Evolutionary conservation across 2,888 invertebrate species (phyloP).

Genomic region (Polietes domitor): DNA sequence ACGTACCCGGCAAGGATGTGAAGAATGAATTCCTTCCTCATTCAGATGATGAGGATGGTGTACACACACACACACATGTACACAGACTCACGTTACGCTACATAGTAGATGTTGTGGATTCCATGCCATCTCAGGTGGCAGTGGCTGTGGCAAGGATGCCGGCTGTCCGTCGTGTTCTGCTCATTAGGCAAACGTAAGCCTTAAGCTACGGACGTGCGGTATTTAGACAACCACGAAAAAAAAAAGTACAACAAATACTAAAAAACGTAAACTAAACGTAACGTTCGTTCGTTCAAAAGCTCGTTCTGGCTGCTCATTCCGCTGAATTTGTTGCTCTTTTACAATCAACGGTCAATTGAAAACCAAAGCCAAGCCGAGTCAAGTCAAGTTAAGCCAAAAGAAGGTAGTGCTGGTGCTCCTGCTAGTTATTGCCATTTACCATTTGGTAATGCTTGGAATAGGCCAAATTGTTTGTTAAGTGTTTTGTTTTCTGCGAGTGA

Average conservation of each 20-base stretch:
- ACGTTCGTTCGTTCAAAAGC: not conserved
- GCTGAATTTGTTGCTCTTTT: not conserved
- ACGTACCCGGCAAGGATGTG: conserved; percentile 40
- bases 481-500: conserved; percentile 1
- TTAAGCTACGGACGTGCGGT: conserved; percentile 75
- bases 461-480: conserved; percentile 33
- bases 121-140: conserved; percentile 17
- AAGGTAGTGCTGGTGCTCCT: not conserved
- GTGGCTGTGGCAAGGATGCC: conserved; percentile 28
- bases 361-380: not conserved
- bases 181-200: conserved; percentile 79
- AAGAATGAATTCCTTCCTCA: conserved; percentile 39
- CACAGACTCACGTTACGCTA: not conserved
- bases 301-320: not conserved
- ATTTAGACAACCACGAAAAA: conserved; percentile 46
- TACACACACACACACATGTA: not conserved
- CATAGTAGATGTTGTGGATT: conserved; percentile 39
- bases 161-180: conserved; percentile 71
- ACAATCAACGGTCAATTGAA: conserved; percentile 38
- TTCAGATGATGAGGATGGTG: not conserved
- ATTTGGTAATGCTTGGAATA: not conserved
- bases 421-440: not conserved
- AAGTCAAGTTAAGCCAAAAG: too few species aligned
- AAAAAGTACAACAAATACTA: not conserved
- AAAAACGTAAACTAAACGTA: conserved; percentile 44